These are phyloP conservation scores for Hyaena hyaena DNA, from an alignment of 2,113 vertebrate species.

Conservation along the genomic window DNA sequence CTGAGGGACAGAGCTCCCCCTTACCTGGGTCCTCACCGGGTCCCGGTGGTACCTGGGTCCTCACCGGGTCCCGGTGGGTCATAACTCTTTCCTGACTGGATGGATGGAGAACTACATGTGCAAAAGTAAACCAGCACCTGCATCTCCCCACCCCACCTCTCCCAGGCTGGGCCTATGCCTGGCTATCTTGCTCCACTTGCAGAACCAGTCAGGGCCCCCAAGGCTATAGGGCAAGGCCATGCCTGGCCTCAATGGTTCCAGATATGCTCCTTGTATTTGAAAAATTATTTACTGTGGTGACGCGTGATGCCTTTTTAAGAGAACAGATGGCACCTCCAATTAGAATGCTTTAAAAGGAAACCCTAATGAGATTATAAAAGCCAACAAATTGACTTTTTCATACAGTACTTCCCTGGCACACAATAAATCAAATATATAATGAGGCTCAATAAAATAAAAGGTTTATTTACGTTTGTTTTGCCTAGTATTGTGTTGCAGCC, in stretches of 20 bases:
- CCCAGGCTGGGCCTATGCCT: too few species aligned
- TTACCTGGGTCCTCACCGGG: not conserved
- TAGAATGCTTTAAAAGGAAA: slow-evolving; percentile 82
- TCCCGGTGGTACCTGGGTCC: not conserved
- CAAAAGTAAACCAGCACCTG: not conserved
- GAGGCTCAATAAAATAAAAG: slow-evolving; percentile 72
- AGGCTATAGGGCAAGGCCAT: not conserved
- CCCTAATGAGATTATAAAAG: slow-evolving; percentile 83
- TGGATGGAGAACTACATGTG: not conserved
- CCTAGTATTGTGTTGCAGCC: slow-evolving; percentile 20
- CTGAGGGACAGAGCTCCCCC: not conserved
- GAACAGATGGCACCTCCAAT: slow-evolving; percentile 84
- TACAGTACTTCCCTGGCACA: slow-evolving; percentile 79
- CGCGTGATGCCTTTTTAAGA: slow-evolving; percentile 74
- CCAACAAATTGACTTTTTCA: slow-evolving; percentile 84
- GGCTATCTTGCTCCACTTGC: not conserved
- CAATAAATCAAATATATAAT: slow-evolving; percentile 82
- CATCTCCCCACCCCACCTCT: not conserved
- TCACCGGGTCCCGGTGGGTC: not conserved
- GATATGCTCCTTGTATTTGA: slow-evolving; percentile 61
- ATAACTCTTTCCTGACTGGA: not conserved
- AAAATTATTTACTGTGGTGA: slow-evolving; percentile 80
- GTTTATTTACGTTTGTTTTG: slow-evolving; percentile 73
- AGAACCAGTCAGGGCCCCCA: not conserved
- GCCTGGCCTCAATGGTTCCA: slow-evolving; percentile 30